Percentiles rank a stretch among this genome's conserved stretches.
phyloP scores from a whole-genome alignment of 2,888 invertebrate species.

The Tenthredo mesomela region DNA sequence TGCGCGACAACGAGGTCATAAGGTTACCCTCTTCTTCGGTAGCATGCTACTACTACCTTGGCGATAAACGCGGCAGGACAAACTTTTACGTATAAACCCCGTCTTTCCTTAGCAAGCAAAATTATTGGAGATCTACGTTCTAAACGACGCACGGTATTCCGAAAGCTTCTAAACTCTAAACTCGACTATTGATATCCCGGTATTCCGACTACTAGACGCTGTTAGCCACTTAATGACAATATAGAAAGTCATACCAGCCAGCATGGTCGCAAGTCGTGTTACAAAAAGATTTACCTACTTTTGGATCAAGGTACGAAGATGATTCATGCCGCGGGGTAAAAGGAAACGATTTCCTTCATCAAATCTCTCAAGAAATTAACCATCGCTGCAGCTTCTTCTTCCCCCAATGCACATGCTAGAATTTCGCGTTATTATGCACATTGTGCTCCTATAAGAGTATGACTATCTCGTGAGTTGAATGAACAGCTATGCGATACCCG shows the following conservation, averaged over 20 bases:
- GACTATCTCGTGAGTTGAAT: slow-evolving; percentile 31
- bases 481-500: slow-evolving; percentile 14
- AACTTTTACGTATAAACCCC: slow-evolving; percentile 25
- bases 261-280: slow-evolving; percentile 3
- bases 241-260: slow-evolving; percentile 34
- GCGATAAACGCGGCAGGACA: neutral
- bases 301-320: slow-evolving; percentile 12
- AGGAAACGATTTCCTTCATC: neutral
- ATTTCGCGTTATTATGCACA: neutral
- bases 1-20: slow-evolving; percentile 49
- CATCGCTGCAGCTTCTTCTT: neutral
- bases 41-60: neutral
- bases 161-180: neutral
- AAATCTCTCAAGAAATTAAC: neutral
- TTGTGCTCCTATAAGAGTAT: slow-evolving; percentile 2
- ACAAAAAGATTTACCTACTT: slow-evolving; percentile 40
- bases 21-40: slow-evolving; percentile 45
- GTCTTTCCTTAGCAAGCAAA: slow-evolving; percentile 37
- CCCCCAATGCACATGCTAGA: neutral
- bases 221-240: slow-evolving; percentile 39
- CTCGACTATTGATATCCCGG: neutral
- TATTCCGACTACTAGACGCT: neutral
- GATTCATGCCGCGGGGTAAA: slow-evolving; percentile 6
- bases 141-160: slow-evolving; percentile 35
- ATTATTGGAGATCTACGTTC: slow-evolving; percentile 42